Percentiles rank a stretch among this genome's conserved stretches.
Conservation (phyloP, 2,797 vertebrate species). For the Somateria mollissima region DNA sequence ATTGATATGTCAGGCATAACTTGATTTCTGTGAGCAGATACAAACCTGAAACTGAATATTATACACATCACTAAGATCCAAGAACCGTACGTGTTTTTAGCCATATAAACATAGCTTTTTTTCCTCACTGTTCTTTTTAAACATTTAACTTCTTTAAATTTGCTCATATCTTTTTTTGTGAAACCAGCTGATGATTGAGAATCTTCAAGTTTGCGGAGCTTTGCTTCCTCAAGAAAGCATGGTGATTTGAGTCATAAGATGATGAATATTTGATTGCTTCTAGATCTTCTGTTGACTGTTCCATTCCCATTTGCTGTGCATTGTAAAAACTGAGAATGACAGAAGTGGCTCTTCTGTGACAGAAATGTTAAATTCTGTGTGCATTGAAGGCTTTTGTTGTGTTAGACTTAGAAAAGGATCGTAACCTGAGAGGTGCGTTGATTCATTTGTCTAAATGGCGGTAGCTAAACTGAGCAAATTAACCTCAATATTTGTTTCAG, state of each 20-base stretch:
- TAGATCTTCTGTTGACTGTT: background rate
- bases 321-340: background rate
- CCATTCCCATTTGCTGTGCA: background rate
- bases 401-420: background rate
- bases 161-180: background rate
- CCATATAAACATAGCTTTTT: background rate
- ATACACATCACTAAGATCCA: background rate
- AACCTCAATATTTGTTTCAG: background rate
- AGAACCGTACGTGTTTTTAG: background rate
- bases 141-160: background rate
- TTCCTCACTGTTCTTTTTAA: background rate
- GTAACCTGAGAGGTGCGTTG: background rate
- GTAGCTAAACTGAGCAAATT: background rate
- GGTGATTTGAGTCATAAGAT: background rate
- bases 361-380: background rate
- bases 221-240: background rate
- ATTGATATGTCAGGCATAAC: background rate
- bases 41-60: background rate
- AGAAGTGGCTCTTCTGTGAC: background rate
- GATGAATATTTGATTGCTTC: background rate
- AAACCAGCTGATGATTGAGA: background rate
- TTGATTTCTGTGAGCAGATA: background rate
- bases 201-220: background rate
- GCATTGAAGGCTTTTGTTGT: fast-evolving
- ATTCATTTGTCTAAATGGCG: background rate